Evolutionary conservation across 2,888 invertebrate genomes (phyloP).

Genomic region (Ennomos quercinarius): DNA sequence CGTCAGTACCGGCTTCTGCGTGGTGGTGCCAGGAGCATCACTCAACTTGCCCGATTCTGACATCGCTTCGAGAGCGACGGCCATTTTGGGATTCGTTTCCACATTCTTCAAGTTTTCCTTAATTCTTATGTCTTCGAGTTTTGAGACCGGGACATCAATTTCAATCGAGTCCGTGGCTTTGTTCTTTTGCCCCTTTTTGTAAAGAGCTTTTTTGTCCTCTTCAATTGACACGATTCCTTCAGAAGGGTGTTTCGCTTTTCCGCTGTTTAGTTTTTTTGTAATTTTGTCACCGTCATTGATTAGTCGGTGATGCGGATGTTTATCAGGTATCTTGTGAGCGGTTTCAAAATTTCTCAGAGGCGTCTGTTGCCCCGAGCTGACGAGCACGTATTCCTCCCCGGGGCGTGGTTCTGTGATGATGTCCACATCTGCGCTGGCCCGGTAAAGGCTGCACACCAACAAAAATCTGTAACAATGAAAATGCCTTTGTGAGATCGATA

Average conservation of each 20-base stretch:
- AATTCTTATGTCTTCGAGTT: conserved; percentile 79
- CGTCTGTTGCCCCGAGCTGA: conserved; percentile 83
- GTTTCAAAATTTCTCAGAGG: conserved; percentile 87
- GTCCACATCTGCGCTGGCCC: conserved; percentile 81
- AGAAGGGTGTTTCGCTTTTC: conserved; percentile 68
- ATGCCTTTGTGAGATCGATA: conserved; percentile 36
- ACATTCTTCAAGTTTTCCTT: conserved; percentile 80
- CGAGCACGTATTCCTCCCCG: conserved; percentile 88
- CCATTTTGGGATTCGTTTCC: conserved; percentile 76
- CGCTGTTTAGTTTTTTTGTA: conserved; percentile 66
- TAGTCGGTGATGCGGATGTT: conserved; percentile 69
- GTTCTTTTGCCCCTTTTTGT: conserved; percentile 69
- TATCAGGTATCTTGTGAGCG: conserved; percentile 89
- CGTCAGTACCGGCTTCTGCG: conserved; percentile 84
- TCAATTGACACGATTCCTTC: conserved; percentile 80
- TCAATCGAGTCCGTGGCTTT: conserved; percentile 76
- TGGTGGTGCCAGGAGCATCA: conserved; percentile 75
- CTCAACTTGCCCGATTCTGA: conserved; percentile 79
- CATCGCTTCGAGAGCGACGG: conserved; percentile 76
- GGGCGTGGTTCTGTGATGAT: conserved; percentile 87
- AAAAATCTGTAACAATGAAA: conserved; percentile 82
- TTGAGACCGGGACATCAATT: conserved; percentile 78
- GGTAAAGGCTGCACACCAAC: conserved; percentile 74
- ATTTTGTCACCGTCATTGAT: conserved; percentile 79
- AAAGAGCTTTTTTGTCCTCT: conserved; percentile 72